phyloP scores from a whole-genome alignment of 2,113 vertebrate genomes.

The Pachyramphus minor region DNA sequence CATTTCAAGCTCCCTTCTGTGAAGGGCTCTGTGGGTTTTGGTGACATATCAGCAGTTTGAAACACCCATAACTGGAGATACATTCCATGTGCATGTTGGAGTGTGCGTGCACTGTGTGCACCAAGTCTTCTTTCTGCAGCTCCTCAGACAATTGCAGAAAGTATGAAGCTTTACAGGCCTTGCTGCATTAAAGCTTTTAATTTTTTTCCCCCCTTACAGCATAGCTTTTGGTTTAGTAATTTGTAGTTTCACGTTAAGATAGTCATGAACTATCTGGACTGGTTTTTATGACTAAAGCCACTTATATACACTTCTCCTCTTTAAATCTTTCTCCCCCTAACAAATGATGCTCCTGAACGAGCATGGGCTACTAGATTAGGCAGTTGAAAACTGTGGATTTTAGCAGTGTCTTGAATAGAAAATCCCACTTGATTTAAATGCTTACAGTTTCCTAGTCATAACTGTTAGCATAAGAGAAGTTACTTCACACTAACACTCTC shows the following conservation, averaged over 20 bases:
- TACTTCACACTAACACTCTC: slow-evolving; percentile 1
- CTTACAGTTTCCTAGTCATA: slow-evolving; percentile 50
- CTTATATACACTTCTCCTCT: not conserved
- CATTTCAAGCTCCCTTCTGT: not conserved
- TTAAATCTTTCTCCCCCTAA: slow-evolving; percentile 8
- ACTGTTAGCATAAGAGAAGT: slow-evolving; percentile 35
- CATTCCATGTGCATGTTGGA: not conserved
- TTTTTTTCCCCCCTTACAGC: not conserved
- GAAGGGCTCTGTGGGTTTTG: not conserved
- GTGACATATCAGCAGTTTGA: not conserved
- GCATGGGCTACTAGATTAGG: slow-evolving; percentile 2
- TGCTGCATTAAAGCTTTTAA: not conserved
- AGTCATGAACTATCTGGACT: not conserved
- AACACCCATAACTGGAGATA: not conserved
- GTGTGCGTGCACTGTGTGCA: not conserved
- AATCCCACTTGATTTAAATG: slow-evolving; percentile 52
- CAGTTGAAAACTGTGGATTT: not conserved
- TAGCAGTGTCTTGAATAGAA: slow-evolving; percentile 1
- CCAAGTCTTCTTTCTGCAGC: not conserved
- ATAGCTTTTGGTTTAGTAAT: not conserved
- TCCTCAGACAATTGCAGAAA: not conserved
- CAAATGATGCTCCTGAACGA: not conserved
- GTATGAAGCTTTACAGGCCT: not conserved
- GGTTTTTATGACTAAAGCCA: not conserved
- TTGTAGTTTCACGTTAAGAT: slow-evolving; percentile 15